phyloP scores from a whole-genome alignment of 2,797 vertebrate genomes.

The Chiloscyllium punctatum region DNA sequence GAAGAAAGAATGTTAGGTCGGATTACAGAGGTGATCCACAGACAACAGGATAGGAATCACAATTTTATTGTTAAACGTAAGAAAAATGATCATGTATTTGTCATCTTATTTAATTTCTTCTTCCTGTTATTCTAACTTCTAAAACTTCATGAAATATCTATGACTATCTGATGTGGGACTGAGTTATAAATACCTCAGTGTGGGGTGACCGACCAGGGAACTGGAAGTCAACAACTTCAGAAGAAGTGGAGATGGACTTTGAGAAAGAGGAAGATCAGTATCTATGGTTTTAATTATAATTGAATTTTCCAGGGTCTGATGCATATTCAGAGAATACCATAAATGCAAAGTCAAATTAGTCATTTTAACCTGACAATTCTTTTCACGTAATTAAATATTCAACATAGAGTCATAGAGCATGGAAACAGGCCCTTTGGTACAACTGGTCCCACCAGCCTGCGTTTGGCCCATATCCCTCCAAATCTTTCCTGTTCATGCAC shows the following conservation, averaged over 20 bases:
- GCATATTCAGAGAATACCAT: background rate
- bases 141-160: background rate
- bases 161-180: background rate
- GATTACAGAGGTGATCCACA: background rate
- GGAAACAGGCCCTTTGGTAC: no score
- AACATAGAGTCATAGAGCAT: background rate
- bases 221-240: background rate
- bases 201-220: background rate
- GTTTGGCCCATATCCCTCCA: no score
- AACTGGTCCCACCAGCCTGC: no score
- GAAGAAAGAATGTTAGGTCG: background rate
- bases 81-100: background rate
- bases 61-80: background rate
- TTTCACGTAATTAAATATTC: background rate
- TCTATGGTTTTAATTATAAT: background rate
- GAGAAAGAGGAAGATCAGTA: background rate
- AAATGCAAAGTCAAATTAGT: background rate
- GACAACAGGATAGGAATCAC: background rate
- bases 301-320: background rate
- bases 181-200: background rate
- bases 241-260: background rate
- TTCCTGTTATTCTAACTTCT: background rate
- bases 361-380: background rate
- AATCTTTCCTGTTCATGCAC: no score
- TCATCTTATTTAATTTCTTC: background rate